Evolutionary conservation across 2,797 vertebrate genomes (phyloP).

Genomic region (Cyclopterus lumpus): DNA sequence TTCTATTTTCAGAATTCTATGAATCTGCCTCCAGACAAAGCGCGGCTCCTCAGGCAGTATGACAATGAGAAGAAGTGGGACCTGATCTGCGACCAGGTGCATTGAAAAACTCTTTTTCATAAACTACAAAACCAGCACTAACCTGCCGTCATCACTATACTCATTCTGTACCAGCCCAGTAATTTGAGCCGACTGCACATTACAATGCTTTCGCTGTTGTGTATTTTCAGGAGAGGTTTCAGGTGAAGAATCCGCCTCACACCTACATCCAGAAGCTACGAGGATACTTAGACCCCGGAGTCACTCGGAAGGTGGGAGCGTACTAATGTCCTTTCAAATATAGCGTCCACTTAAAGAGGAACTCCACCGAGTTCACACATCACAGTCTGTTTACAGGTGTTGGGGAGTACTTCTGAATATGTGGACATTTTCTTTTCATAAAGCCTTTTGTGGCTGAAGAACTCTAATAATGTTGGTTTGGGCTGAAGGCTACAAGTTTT

Average conservation of each 20-base stretch:
- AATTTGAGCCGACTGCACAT: conserved; percentile 6
- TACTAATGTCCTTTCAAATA: background rate
- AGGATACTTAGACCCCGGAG: conserved; percentile 95
- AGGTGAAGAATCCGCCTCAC: conserved; percentile 99
- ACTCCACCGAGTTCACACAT: background rate
- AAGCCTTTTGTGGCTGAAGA: background rate
- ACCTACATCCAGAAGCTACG: conserved; percentile 98
- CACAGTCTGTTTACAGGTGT: background rate
- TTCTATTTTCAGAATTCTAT: conserved; percentile 90
- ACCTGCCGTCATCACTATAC: background rate
- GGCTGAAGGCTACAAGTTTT: background rate
- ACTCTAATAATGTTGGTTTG: no score
- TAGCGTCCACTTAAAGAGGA: background rate
- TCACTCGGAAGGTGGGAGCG: conserved; percentile 94
- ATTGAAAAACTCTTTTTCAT: background rate
- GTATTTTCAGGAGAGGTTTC: conserved; percentile 92
- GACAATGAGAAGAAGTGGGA: conserved; percentile 98
- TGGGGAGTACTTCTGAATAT: background rate
- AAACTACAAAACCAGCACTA: background rate
- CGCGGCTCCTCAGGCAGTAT: conserved; percentile 93
- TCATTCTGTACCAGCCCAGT: background rate
- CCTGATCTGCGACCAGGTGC: conserved; percentile 92
- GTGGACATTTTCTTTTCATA: background rate
- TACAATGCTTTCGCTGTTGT: conserved; percentile 29
- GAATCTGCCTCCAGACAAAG: conserved; percentile 95